phyloP scores from a whole-genome alignment of 2,797 vertebrate species.

The Cygnus olor region DNA sequence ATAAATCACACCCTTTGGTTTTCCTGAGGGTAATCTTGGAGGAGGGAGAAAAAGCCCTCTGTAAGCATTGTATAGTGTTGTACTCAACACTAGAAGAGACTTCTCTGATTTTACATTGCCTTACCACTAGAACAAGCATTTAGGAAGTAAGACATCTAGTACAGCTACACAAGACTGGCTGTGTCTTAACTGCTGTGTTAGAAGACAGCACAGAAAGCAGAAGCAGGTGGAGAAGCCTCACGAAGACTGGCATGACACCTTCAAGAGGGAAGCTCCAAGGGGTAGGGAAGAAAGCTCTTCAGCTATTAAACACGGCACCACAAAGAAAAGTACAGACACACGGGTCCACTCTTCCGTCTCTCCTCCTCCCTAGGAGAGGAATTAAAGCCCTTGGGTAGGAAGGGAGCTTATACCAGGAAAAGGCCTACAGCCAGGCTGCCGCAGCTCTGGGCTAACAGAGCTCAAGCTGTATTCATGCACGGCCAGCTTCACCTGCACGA shows the following conservation, averaged over 20 bases:
- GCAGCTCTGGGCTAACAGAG: background rate
- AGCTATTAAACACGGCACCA: background rate
- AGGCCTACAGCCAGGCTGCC: background rate
- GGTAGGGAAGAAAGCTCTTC: background rate
- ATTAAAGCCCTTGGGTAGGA: background rate
- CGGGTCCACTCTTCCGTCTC: background rate
- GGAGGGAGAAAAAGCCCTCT: rapidly evolving
- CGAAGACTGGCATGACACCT: background rate
- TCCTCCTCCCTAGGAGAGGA: background rate
- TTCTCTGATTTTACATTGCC: background rate
- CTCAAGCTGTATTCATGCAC: background rate
- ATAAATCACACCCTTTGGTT: background rate
- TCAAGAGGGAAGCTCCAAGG: background rate
- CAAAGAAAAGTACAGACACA: background rate
- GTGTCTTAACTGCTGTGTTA: background rate
- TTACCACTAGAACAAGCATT: background rate
- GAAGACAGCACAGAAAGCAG: background rate
- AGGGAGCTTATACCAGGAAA: background rate
- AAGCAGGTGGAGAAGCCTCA: background rate
- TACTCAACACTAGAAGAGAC: background rate
- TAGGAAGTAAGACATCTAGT: background rate
- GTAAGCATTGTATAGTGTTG: background rate
- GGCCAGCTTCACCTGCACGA: background rate
- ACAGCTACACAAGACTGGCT: background rate
- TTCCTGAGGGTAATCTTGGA: background rate